Conservation (phyloP, 2,113 vertebrate genomes). For the Coptodon bakossiorum region DNA sequence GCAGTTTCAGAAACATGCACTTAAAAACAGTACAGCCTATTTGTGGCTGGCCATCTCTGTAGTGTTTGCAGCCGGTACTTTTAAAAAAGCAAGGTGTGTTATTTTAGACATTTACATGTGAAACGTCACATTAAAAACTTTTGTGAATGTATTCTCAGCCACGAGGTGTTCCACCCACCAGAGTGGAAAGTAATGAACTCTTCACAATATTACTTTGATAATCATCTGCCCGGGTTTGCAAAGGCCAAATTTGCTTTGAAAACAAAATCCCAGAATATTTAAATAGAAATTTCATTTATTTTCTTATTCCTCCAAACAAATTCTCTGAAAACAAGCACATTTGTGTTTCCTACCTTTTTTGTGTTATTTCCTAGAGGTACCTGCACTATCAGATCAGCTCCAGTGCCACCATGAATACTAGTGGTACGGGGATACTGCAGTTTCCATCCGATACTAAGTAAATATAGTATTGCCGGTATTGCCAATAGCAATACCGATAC, state of each 20-base stretch:
- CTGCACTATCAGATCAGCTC: neutral
- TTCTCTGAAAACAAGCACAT: neutral
- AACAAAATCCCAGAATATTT: neutral
- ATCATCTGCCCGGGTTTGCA: neutral
- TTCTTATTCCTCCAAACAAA: neutral
- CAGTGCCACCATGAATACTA: neutral
- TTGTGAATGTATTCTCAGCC: neutral
- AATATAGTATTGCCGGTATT: neutral
- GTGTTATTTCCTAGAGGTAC: neutral
- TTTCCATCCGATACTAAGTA: neutral
- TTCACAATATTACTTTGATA: neutral
- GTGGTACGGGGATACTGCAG: neutral
- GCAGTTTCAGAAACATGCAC: constrained; percentile 17
- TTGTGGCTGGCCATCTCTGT: neutral
- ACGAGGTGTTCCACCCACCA: neutral
- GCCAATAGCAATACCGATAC: neutral
- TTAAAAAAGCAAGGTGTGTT: neutral
- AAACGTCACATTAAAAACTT: neutral
- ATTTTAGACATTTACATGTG: neutral
- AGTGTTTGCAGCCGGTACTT: neutral
- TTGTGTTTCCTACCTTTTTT: neutral
- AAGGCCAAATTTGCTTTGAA: neutral
- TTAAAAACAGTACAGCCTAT: neutral
- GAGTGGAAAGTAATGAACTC: neutral
- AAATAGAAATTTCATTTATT: neutral